phyloP scores from a whole-genome alignment of 2,797 vertebrate species.

The Oceanodroma leucorhoa region DNA sequence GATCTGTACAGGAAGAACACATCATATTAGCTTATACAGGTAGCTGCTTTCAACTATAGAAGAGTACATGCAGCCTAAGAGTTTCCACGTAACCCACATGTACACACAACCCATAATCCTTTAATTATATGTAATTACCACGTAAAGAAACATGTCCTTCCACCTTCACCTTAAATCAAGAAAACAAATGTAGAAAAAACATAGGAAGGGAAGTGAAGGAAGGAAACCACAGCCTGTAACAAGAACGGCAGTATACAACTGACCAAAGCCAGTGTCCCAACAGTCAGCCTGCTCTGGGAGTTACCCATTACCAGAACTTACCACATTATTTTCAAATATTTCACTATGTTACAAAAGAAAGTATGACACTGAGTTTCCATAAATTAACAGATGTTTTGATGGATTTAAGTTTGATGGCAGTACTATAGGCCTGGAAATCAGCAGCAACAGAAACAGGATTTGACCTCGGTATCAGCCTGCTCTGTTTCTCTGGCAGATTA shows the following conservation, averaged over 20 bases:
- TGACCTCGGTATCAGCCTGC: not conserved
- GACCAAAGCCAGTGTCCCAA: not conserved
- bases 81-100: fast-evolving
- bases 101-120: not conserved
- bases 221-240: not conserved
- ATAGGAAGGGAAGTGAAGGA: not conserved
- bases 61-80: not conserved
- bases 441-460: not conserved
- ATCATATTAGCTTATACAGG: fast-evolving
- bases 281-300: not conserved
- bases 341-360: not conserved
- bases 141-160: not conserved
- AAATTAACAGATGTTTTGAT: not conserved
- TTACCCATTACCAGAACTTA: not conserved
- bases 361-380: not conserved
- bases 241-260: not conserved
- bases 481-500: not conserved
- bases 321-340: not conserved
- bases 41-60: not conserved
- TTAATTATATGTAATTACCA: not conserved
- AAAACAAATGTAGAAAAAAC: not conserved
- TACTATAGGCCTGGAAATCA: not conserved
- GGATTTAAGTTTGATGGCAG: not conserved
- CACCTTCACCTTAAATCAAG: not conserved
- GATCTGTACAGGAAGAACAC: not conserved